phyloP scores from a whole-genome alignment of 2,797 vertebrate genomes.

The Molossus alvarezi region DNA sequence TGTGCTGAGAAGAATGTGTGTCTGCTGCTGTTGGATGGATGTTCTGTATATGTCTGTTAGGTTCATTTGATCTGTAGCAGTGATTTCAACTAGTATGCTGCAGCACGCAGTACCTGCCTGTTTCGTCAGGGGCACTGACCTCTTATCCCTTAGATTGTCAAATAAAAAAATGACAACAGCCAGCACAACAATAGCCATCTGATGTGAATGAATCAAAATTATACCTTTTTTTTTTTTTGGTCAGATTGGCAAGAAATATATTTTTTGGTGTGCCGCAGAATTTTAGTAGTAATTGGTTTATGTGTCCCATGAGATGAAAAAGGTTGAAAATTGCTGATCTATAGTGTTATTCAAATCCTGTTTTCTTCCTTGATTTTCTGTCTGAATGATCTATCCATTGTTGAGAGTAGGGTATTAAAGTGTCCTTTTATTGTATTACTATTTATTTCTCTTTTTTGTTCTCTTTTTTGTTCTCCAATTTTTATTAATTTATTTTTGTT shows the following conservation, averaged over 20 bases:
- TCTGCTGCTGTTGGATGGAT: neutral
- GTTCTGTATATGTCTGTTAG: neutral
- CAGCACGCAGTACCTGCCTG: neutral
- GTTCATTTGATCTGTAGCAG: neutral
- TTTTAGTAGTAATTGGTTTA: neutral
- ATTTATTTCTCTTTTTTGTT: neutral
- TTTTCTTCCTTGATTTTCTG: constrained; percentile 3
- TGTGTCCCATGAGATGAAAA: neutral
- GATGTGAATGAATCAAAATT: neutral
- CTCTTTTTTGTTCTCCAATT: neutral
- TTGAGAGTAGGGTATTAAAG: neutral
- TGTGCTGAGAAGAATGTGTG: neutral
- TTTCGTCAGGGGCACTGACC: neutral
- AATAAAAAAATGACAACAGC: neutral
- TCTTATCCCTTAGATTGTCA: neutral
- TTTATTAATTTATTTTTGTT: no score
- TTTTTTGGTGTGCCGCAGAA: neutral
- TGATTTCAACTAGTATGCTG: neutral
- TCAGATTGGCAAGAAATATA: neutral
- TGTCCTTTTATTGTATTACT: neutral
- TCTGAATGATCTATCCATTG: neutral
- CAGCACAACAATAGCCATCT: neutral
- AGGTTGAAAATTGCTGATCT: neutral
- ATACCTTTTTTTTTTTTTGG: neutral
- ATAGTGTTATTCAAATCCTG: neutral